These are phyloP conservation scores for Aplocera efformata DNA, from an alignment of 2,888 invertebrate genomes.

Conservation along the genomic window DNA sequence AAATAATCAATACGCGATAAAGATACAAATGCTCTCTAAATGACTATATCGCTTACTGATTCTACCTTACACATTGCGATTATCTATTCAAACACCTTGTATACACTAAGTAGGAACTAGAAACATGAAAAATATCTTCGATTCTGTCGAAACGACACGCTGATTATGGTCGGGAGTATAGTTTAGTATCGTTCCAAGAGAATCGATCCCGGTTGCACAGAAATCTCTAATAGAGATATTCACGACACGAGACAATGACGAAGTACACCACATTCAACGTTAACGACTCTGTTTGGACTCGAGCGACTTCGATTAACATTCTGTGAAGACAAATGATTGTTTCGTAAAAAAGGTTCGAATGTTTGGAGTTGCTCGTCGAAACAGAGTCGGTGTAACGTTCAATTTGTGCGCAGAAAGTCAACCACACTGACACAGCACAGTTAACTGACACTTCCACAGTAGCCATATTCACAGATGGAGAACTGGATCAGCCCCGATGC, in stretches of 20 bases:
- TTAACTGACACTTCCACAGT: background rate
- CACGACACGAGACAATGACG: constrained; percentile 14
- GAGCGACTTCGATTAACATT: constrained; percentile 4
- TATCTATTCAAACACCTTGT: constrained; percentile 8
- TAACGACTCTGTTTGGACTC: constrained; percentile 1
- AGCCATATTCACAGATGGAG: too few species aligned
- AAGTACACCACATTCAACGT: constrained; percentile 6
- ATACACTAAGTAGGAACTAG: constrained; percentile 9
- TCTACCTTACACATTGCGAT: background rate
- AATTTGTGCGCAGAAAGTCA: background rate
- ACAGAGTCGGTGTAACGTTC: constrained; percentile 4
- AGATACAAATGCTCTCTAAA: constrained; percentile 1
- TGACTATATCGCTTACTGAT: constrained; percentile 10
- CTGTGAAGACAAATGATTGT: constrained; percentile 9
- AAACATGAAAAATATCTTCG: constrained; percentile 18
- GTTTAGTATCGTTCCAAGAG: constrained; percentile 29
- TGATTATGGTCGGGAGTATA: constrained; percentile 34
- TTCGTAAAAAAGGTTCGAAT: constrained; percentile 16
- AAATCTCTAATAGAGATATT: constrained; percentile 1
- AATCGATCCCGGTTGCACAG: constrained; percentile 22
- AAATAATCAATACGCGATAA: constrained; percentile 7
- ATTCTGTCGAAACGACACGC: constrained; percentile 33
- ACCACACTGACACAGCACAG: constrained; percentile 1
- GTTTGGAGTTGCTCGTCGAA: constrained; percentile 1
- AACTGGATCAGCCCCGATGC: too few species aligned